Evolutionary conservation across 2,888 invertebrate genomes (phyloP), one percentile per base, ranked within the genome.

Genomic region (Cosmia pyralina): DNA sequence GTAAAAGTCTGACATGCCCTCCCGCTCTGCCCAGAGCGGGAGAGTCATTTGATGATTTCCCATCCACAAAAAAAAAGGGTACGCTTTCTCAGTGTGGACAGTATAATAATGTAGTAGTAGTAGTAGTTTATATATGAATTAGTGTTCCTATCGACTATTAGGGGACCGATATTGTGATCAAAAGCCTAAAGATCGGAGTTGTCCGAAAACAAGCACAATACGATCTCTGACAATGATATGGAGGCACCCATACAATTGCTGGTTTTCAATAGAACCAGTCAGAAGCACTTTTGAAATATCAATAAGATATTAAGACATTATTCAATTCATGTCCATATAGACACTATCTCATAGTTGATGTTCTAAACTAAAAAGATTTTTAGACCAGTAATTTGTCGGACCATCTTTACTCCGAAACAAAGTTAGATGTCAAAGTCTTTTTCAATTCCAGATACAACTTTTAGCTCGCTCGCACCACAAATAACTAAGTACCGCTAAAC

Each of bases 171-270:
- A 28, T 28, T 28, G 22, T 72, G 15, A 55, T 19, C 34, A 38
- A 6, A 38, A 46, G 4, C 1, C 2, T 8, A 11, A 8, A 11
- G 8, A 13, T 13, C n/a, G 17, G 0, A 13, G 22, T 44, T 53
- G 71, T 44, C 17, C 17, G 10, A 52, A 22, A 53, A 34, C 53
- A 17, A 17, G 8, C 5, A 69, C 66, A 67, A 67, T 69, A n/a
- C 70, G 22, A 19, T 46, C 34, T 53, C 11, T 38, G n/a, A 70
- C 34, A 71, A 11, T 44, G n/a, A 34, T 34, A 4, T 28, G 28
- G 6, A 28, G 22, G 4, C 2, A 13, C 41, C 17, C 11, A 62
- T 46, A 46, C 13, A 28, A 46, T 46, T 46, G 7, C 11, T 62
- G 19, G 48, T 63, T 46, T 44, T 34, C 17, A 46, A 71, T 53